Percentiles rank a stretch among this genome's conserved stretches.
Conservation (phyloP, 2,888 invertebrate genomes). For the Agriopis leucophaearia region DNA sequence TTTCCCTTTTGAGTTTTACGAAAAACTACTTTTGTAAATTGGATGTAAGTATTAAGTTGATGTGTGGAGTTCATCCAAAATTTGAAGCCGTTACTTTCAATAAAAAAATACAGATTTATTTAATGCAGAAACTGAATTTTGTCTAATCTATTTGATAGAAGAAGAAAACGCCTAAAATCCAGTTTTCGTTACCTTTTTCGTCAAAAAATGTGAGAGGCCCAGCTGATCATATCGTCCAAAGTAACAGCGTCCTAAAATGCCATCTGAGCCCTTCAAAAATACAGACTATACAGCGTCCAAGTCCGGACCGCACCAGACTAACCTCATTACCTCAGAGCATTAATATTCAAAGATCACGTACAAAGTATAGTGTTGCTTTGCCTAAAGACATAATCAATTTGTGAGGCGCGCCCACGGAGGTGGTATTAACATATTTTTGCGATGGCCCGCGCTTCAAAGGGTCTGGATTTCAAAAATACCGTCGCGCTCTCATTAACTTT, state of each 20-base stretch:
- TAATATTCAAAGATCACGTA: slow-evolving; percentile 49
- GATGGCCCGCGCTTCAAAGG: slow-evolving; percentile 77
- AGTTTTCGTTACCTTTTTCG: too few species aligned
- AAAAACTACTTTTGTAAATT: too few species aligned
- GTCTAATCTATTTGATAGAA: too few species aligned
- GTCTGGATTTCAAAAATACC: slow-evolving; percentile 80
- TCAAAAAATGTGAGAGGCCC: too few species aligned
- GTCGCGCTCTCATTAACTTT: slow-evolving; percentile 81
- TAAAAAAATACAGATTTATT: too few species aligned
- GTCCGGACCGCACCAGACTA: slow-evolving; percentile 10
- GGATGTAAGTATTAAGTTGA: too few species aligned
- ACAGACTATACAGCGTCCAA: background rate
- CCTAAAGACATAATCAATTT: slow-evolving; percentile 51
- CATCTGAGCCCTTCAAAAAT: background rate
- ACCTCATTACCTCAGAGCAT: slow-evolving; percentile 18
- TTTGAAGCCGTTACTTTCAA: too few species aligned
- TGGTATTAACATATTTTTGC: slow-evolving; percentile 81
- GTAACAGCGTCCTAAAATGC: background rate
- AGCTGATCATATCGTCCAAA: too few species aligned
- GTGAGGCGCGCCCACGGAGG: slow-evolving; percentile 37
- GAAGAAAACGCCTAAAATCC: too few species aligned
- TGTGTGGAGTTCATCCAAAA: too few species aligned
- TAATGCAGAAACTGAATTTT: too few species aligned
- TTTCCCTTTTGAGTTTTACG: too few species aligned
- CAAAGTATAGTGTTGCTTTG: slow-evolving; percentile 42